Percentiles rank a stretch among this genome's conserved stretches.
Evolutionary conservation across 2,797 vertebrate genomes (phyloP).

Genomic region (Choloepus didactylus): DNA sequence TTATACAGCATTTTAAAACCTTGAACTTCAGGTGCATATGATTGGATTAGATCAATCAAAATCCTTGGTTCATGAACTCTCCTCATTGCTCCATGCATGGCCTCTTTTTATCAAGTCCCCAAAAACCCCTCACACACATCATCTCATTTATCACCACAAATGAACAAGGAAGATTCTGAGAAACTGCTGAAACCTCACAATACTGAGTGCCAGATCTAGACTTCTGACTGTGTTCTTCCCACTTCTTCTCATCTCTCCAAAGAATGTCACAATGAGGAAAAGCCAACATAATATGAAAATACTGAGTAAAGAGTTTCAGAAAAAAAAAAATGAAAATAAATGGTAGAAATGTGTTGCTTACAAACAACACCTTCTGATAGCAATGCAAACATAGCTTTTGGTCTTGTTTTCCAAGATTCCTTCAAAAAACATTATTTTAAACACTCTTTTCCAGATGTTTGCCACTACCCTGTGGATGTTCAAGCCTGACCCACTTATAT

Average conservation of each 20-base stretch:
- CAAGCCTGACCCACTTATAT: neutral
- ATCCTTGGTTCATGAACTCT: neutral
- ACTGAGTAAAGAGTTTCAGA: neutral
- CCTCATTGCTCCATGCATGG: rapidly evolving
- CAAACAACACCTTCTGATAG: neutral
- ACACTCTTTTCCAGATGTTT: neutral
- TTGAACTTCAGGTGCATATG: neutral
- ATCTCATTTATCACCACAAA: neutral
- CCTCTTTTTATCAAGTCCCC: neutral
- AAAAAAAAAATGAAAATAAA: neutral
- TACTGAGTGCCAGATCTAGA: neutral
- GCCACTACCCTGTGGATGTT: neutral
- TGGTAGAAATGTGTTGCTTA: neutral
- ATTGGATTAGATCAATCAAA: slow-evolving; percentile 5
- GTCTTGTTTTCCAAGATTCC: neutral
- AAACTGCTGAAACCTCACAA: neutral
- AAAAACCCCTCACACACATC: neutral
- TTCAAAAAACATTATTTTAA: neutral
- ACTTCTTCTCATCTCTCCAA: neutral
- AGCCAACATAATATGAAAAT: neutral
- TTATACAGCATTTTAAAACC: neutral
- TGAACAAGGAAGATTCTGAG: neutral
- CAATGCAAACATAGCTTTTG: neutral
- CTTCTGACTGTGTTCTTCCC: neutral
- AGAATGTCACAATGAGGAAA: neutral